Base-by-base conservation (phyloP, 2,797 vertebrate genomes). In the Coregonus ussuriensis region DNA sequence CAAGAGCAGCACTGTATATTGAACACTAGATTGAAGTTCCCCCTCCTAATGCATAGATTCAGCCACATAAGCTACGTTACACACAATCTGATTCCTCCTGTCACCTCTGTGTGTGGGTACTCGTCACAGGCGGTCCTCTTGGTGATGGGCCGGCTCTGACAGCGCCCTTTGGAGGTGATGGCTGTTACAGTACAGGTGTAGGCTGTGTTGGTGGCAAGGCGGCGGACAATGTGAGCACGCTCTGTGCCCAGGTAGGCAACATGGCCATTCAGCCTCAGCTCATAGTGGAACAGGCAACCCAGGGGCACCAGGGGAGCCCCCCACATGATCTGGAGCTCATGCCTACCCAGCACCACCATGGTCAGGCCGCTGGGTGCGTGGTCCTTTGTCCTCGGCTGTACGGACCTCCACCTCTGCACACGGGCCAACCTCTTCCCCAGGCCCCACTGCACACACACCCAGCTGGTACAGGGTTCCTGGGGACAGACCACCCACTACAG, bases 161-260 rank as follows among this genome's bases (percentile, higher is more conserved):
- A 89, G 63, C 83, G 85, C 13, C 88, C 90, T 53, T 83, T 85
- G 59, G 88, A 89, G 63, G 90, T 91, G 74, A 91, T 83, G 65
- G 89, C 88, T 6, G 89, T 85, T 25, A 91, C 84, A 0, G 82
- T 80, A 69, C 84, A 91, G 77, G 86, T 85, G 78, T 91, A 89
- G 6, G 82, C 72, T 0, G 87, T 90, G 83, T 86, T 85, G 13
- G 88, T 68, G 0, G 74, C 25, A 25, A 25, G 25, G 25, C 25
- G 25, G 25, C 25, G 25, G 25, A 25, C 25, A 25, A 25, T 25
- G 25, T 25, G 25, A 25, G 25, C 25, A 25, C 25, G 25, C 25
- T 25, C 25, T 25, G 25, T 25, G 25, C 25, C 25, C 25, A 25
- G 25, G 25, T 25, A 25, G 25, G 25, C 25, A 25, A 25, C 25